Evolutionary conservation across 2,888 invertebrate genomes (phyloP).

Genomic region (Ichneumoninae sp.): DNA sequence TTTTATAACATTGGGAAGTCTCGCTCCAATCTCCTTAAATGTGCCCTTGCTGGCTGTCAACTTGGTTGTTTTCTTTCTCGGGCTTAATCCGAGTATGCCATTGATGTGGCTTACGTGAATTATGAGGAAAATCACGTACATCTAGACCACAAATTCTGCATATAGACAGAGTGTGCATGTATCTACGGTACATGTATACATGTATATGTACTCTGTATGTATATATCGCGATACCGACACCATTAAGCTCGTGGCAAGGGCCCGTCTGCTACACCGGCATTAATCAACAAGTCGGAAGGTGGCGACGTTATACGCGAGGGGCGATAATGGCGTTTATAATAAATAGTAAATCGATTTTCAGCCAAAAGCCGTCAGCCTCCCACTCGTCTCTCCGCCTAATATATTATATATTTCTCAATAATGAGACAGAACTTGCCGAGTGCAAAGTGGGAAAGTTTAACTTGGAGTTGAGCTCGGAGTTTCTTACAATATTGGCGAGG

Average conservation of each 20-base stretch:
- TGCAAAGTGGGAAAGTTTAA: not conserved
- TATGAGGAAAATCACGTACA: not conserved
- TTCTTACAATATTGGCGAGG: not conserved
- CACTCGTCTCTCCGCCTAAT: not conserved
- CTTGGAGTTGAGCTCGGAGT: not conserved
- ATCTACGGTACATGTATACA: no score
- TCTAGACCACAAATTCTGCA: not conserved
- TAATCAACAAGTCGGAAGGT: constrained; percentile 43
- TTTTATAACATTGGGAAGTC: no score
- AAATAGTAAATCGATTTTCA: constrained; percentile 68
- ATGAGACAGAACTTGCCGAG: not conserved
- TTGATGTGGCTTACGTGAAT: constrained; percentile 9
- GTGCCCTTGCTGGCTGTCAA: not conserved
- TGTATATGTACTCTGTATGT: not conserved
- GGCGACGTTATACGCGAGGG: constrained; percentile 10
- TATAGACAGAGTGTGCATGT: not conserved
- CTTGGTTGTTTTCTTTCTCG: not conserved
- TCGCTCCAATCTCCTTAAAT: not conserved
- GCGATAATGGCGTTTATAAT: constrained; percentile 63
- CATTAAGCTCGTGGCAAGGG: constrained; percentile 32
- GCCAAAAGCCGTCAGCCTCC: not conserved
- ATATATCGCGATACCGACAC: constrained; percentile 11
- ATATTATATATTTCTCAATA: not conserved
- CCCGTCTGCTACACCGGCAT: constrained; percentile 37
- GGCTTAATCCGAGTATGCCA: constrained; percentile 22